These are phyloP conservation scores for Tinea pellionella DNA, from an alignment of 2,888 invertebrate species.

Conservation along the genomic window DNA sequence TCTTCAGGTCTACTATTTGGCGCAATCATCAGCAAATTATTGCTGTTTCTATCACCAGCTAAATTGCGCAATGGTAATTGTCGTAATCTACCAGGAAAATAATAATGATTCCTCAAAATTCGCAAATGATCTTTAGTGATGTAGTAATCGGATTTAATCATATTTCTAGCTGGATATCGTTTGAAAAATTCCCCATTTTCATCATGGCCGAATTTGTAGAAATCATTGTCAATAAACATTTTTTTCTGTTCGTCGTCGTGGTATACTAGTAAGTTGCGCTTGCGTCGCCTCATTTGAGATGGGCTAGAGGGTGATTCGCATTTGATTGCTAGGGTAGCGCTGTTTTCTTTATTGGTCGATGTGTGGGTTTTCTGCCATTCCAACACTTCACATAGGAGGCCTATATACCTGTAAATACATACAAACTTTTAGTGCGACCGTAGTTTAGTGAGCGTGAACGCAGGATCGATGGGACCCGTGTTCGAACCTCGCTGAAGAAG, in stretches of 20 bases:
- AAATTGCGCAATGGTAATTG: conserved; percentile 57
- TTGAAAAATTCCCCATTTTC: conserved; percentile 46
- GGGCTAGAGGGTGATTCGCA: conserved; percentile 58
- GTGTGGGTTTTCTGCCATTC: conserved; percentile 84
- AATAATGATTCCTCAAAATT: conserved; percentile 47
- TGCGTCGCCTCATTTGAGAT: conserved; percentile 34
- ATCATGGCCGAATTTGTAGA: conserved; percentile 46
- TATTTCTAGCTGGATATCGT: conserved; percentile 27
- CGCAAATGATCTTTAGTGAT: conserved; percentile 51
- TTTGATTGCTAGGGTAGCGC: conserved; percentile 61
- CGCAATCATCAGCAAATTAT: conserved; percentile 76
- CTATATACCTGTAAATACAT: conserved; percentile 81
- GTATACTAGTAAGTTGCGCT: conserved; percentile 46
- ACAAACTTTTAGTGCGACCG: too few species aligned
- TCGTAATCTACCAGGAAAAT: conserved; percentile 48
- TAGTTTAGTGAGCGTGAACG: too few species aligned
- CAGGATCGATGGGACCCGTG: too few species aligned
- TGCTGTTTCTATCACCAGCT: conserved; percentile 70
- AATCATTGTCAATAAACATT: conserved; percentile 30
- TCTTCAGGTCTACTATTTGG: conserved; percentile 48
- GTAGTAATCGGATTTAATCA: conserved; percentile 25
- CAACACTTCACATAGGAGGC: conserved; percentile 84
- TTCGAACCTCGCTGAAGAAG: too few species aligned
- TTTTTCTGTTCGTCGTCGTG: conserved; percentile 38
- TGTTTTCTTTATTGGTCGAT: conserved; percentile 54